phyloP scores from a whole-genome alignment of 2,888 invertebrate species.

The Vanessa cardui region DNA sequence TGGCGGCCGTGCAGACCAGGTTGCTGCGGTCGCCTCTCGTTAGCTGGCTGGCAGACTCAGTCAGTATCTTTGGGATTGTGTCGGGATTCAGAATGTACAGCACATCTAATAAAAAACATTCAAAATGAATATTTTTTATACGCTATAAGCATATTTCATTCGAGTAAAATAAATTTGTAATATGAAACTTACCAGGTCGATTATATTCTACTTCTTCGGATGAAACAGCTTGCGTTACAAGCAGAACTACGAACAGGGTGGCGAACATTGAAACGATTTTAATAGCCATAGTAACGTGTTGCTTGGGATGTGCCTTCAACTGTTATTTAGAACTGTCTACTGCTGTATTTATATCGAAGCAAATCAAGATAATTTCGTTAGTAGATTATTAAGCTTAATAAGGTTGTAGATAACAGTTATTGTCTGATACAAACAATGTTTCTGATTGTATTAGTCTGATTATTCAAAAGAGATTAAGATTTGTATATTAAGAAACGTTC shows the following conservation, averaged over 20 bases:
- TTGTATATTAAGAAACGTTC: no score
- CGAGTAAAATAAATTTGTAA: not conserved
- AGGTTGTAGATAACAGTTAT: no score
- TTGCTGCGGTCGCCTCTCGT: not conserved
- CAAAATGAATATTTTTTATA: not conserved
- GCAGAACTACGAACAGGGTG: not conserved
- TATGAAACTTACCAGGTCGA: not conserved
- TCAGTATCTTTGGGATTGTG: constrained; percentile 7
- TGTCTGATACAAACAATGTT: no score
- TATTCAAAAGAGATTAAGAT: no score
- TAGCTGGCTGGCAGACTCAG: not conserved
- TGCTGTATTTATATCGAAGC: not conserved
- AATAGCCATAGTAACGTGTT: not conserved
- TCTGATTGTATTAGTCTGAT: no score
- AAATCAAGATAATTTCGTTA: not conserved
- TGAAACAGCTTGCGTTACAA: not conserved
- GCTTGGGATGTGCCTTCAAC: not conserved
- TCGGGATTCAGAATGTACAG: constrained; percentile 11
- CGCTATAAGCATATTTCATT: no score
- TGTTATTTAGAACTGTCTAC: not conserved
- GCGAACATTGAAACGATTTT: constrained; percentile 1
- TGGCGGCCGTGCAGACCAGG: constrained; percentile 12
- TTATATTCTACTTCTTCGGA: not conserved
- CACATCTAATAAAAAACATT: constrained; percentile 6
- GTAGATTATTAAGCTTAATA: no score